These are phyloP conservation scores for Lithosia quadra DNA, from an alignment of 2,888 invertebrate genomes.

Conservation along the genomic window DNA sequence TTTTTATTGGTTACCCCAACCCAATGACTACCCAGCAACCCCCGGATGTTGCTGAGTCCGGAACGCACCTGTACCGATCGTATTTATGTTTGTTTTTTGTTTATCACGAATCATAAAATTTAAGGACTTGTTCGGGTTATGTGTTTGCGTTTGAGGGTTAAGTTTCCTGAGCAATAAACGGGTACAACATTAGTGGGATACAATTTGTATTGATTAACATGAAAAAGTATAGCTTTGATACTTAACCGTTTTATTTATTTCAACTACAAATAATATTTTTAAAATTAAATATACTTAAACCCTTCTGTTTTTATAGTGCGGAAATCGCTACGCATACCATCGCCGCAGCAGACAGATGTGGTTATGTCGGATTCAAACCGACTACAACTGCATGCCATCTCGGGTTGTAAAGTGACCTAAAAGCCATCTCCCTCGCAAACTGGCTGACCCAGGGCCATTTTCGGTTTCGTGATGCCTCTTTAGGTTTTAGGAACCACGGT, in stretches of 20 bases:
- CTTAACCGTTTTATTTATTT: background rate
- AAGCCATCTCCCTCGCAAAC: too few species aligned
- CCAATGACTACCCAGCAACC: constrained; percentile 22
- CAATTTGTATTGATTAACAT: background rate
- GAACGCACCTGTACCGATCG: constrained; percentile 56
- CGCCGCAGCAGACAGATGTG: too few species aligned
- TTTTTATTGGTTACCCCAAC: constrained; percentile 64
- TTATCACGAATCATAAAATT: constrained; percentile 28
- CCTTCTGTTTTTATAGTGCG: too few species aligned
- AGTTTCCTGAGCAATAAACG: background rate
- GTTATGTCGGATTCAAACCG: too few species aligned
- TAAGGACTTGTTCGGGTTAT: constrained; percentile 15
- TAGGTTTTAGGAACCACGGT: too few species aligned
- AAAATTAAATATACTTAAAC: background rate
- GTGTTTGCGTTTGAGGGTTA: background rate
- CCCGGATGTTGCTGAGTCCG: constrained; percentile 50
- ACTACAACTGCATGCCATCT: too few species aligned
- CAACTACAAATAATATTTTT: background rate
- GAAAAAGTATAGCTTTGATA: background rate
- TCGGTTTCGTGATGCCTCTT: too few species aligned
- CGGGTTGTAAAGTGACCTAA: too few species aligned
- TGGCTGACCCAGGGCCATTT: too few species aligned
- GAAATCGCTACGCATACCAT: too few species aligned
- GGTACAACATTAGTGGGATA: background rate
- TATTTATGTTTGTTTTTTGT: constrained; percentile 49